Percentiles rank a stretch among this genome's conserved stretches.
These are phyloP conservation scores for Agriopis aurantiaria DNA, from an alignment of 2,888 invertebrate species.

Conservation along the genomic window DNA sequence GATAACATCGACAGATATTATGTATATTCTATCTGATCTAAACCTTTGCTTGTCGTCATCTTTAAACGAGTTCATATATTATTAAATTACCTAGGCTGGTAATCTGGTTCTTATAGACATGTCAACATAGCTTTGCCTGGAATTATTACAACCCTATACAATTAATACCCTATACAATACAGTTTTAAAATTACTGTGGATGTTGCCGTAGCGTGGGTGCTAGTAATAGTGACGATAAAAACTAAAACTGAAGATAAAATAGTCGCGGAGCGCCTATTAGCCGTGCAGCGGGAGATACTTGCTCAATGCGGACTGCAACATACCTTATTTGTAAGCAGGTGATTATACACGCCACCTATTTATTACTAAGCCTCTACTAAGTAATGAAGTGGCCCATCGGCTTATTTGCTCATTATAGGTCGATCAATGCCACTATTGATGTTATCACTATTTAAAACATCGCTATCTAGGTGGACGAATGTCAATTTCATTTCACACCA, in stretches of 20 bases:
- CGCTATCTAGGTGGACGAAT: slow-evolving; percentile 10
- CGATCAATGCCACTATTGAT: slow-evolving; percentile 3
- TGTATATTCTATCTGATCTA: slow-evolving; percentile 4
- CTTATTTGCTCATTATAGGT: slow-evolving; percentile 39
- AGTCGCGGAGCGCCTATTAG: slow-evolving; percentile 72
- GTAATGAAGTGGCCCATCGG: slow-evolving; percentile 34
- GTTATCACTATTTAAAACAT: slow-evolving; percentile 20
- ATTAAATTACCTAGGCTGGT: background rate
- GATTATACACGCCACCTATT: slow-evolving; percentile 60
- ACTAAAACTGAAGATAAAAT: slow-evolving; percentile 78
- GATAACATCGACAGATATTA: slow-evolving; percentile 25
- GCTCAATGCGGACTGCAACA: slow-evolving; percentile 61
- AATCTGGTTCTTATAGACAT: slow-evolving; percentile 2
- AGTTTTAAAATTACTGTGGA: slow-evolving; percentile 33
- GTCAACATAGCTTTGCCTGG: background rate
- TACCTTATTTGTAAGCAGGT: slow-evolving; percentile 71
- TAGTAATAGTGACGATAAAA: slow-evolving; percentile 71
- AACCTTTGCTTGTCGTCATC: slow-evolving; percentile 9
- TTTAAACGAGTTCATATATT: slow-evolving; percentile 5
- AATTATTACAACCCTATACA: slow-evolving; percentile 60
- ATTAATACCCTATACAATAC: slow-evolving; percentile 10
- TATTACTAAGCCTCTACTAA: slow-evolving; percentile 24
- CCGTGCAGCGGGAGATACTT: slow-evolving; percentile 59
- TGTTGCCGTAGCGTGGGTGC: slow-evolving; percentile 66
- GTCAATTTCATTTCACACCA: slow-evolving; percentile 11